phyloP scores from a whole-genome alignment of 2,797 vertebrate genomes.

The Rhinella marina region DNA sequence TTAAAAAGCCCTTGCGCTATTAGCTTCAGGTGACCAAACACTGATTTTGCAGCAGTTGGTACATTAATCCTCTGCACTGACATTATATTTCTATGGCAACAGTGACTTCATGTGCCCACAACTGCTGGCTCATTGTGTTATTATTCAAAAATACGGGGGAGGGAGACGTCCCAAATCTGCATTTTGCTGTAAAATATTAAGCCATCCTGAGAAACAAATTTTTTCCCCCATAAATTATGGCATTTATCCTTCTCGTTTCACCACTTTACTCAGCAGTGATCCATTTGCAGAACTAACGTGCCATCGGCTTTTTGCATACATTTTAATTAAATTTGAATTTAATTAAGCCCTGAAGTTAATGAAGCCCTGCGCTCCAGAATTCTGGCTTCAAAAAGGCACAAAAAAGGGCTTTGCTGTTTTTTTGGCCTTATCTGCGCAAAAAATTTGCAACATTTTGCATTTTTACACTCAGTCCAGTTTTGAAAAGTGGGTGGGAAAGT shows the following conservation, averaged over 20 bases:
- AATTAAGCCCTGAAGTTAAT: no score
- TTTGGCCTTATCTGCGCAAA: no score
- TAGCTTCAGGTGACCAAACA: neutral
- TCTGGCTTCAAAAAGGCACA: no score
- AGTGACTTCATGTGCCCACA: neutral
- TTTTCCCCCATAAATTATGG: neutral
- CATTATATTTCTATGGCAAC: conserved; percentile 16
- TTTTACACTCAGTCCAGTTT: no score
- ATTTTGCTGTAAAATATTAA: neutral
- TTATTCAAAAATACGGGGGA: neutral
- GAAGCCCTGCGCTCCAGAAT: no score
- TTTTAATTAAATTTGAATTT: no score
- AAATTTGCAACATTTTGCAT: no score
- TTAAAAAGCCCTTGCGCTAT: neutral
- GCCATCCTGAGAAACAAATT: neutral
- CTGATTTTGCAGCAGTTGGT: neutral
- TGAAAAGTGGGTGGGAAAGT: no score
- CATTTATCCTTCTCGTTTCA: neutral
- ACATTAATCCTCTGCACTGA: conserved; percentile 3
- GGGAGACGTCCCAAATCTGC: neutral
- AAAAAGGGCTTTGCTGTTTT: no score
- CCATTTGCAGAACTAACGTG: neutral
- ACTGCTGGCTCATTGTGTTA: neutral
- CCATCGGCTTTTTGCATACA: neutral
- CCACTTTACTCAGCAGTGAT: neutral